phyloP scores from a whole-genome alignment of 1,140 invertebrate genomes.

The Chlorops oryzae region DNA sequence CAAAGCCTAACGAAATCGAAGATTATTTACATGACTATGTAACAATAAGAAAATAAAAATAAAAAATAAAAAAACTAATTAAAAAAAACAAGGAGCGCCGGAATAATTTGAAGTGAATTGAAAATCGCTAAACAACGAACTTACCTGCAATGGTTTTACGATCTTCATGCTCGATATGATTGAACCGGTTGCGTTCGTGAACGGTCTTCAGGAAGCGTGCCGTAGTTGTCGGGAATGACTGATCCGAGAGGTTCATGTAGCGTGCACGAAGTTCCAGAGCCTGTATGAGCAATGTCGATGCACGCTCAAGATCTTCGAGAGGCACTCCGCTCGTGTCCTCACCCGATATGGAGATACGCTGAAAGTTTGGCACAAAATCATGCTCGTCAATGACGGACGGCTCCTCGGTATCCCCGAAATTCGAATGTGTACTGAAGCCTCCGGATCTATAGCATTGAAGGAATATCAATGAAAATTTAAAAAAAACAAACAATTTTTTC shows the following conservation, averaged over 20 bases:
- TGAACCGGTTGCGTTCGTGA: constrained; percentile 52
- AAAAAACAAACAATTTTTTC: too few species aligned
- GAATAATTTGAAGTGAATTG: not conserved
- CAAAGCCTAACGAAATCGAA: too few species aligned
- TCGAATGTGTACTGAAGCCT: not conserved
- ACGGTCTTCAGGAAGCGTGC: constrained; percentile 73
- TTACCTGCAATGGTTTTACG: constrained; percentile 18
- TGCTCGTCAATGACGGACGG: constrained; percentile 52
- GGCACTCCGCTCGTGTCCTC: constrained; percentile 88
- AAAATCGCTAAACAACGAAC: not conserved
- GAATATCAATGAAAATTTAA: too few species aligned
- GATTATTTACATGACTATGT: not conserved
- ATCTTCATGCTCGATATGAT: constrained; percentile 36
- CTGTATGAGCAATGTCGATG: constrained; percentile 79
- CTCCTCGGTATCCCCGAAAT: not conserved
- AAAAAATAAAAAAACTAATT: constrained; percentile 1
- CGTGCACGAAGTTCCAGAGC: constrained; percentile 79
- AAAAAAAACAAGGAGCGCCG: not conserved
- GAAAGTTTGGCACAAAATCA: constrained; percentile 77
- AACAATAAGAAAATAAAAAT: constrained; percentile 10
- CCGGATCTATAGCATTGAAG: too few species aligned
- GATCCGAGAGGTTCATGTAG: constrained; percentile 85
- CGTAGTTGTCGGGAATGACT: constrained; percentile 80
- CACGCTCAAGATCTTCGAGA: constrained; percentile 81
- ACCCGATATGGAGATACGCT: constrained; percentile 81